Evolutionary conservation across 2,888 invertebrate genomes (phyloP).

Genomic region (Mythimna ferrago): DNA sequence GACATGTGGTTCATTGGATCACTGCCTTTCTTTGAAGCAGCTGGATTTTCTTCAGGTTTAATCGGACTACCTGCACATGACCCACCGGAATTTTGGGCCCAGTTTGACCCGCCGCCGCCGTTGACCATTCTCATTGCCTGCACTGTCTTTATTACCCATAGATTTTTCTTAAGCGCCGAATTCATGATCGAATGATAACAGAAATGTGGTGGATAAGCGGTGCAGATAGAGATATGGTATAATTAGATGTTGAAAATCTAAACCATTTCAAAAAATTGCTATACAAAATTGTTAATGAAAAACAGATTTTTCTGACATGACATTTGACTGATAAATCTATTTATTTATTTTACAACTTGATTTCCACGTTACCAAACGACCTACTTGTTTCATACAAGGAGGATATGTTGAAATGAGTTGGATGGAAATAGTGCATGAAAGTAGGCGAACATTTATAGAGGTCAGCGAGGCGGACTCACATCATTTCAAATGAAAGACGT

Average conservation of each 20-base stretch:
- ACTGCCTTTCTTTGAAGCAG: neutral
- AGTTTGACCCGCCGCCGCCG: neutral
- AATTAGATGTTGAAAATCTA: neutral
- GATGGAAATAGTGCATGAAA: too few species aligned
- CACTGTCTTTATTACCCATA: constrained; percentile 1
- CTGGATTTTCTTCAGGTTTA: neutral
- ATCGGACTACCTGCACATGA: neutral
- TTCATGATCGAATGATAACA: constrained; percentile 7
- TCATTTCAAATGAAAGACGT: neutral
- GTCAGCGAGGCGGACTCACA: too few species aligned
- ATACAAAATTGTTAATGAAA: neutral
- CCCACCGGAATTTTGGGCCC: neutral
- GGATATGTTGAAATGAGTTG: too few species aligned
- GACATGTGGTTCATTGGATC: neutral
- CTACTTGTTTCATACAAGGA: neutral
- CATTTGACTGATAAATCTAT: neutral
- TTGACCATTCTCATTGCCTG: neutral
- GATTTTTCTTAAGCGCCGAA: constrained; percentile 20
- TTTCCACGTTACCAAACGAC: neutral
- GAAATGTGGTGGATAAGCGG: neutral
- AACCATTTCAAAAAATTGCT: constrained; percentile 19
- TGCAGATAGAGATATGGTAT: neutral
- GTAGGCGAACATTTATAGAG: too few species aligned
- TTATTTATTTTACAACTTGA: too few species aligned
- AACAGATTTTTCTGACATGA: neutral